Base-by-base conservation (phyloP, 1,140 invertebrate genomes). In the Nilaparvata lugens region DNA sequence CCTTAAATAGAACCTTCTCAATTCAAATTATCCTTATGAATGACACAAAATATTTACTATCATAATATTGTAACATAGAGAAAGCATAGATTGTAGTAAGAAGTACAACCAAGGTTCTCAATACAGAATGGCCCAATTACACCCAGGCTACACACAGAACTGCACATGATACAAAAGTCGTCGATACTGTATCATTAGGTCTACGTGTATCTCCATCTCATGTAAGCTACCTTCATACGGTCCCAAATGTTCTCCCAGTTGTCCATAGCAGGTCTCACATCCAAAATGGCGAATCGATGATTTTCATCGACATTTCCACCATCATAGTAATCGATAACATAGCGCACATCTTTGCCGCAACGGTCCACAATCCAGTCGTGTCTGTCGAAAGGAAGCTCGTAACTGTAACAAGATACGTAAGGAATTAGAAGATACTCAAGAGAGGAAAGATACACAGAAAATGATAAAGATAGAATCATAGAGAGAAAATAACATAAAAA, bases 291-390 rank as follows among this genome's bases (percentile, higher is more conserved):
- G 79, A 99, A 98, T 67, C 69, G 75, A 31, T 76, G 70, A 21
- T 88, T 83, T 56, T 84, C 82, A 72, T 98, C 84, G 1, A 95
- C 81, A 45, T 81, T 69, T 2, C 94, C 95, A 52, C 93, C 93
- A 75, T 97, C 94, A 71, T 99, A 99, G 75, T 99, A 99, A 74
- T 99, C 97, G 71, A 99, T 99, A 25, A 99, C 78, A 72, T 99
- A 99, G 64, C 92, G 81, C 0, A 96, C 89, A 66, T 95, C 87
- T 73, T 95, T 93, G 1, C 97, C 97, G 78, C 96, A 98, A 63
- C 97, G 81, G 73, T 99, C 97, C 2, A 99, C 85, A 69, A 99
- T 91, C 97, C 97, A 99, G 73, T 99, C 97, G 72, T 99, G 97
- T 18, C 97, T 84, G 78, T 99, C 97, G 79, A 99, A 99, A 2